These are phyloP conservation scores for Linepithema humile DNA, from an alignment of 1,140 invertebrate species.

Conservation along the genomic window DNA sequence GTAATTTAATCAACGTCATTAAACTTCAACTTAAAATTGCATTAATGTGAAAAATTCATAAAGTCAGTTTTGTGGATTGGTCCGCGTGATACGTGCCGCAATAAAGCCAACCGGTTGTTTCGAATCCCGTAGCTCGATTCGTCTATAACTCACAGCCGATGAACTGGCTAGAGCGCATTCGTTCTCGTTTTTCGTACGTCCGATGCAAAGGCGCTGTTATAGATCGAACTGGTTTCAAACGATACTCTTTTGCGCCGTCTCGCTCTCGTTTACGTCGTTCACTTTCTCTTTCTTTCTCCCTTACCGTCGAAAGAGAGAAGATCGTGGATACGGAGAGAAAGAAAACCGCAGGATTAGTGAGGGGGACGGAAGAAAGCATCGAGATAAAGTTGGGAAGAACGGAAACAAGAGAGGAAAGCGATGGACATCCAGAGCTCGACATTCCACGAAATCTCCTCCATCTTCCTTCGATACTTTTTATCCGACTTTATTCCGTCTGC, in stretches of 20 bases:
- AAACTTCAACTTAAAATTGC: background rate
- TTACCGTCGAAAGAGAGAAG: background rate
- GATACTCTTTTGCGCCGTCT: slow-evolving; percentile 24
- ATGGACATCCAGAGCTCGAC: slow-evolving; percentile 45
- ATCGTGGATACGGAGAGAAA: slow-evolving; percentile 31
- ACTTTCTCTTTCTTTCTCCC: background rate
- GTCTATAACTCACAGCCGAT: slow-evolving; percentile 42
- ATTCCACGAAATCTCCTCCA: slow-evolving; percentile 57
- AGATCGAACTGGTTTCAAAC: slow-evolving; percentile 64
- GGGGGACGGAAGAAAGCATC: background rate
- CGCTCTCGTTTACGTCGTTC: slow-evolving; percentile 2
- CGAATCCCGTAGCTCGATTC: slow-evolving; percentile 38
- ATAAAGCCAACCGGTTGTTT: slow-evolving; percentile 49
- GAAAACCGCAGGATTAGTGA: slow-evolving; percentile 48
- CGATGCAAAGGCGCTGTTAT: slow-evolving; percentile 64
- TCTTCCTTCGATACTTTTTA: slow-evolving; percentile 57
- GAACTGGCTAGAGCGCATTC: slow-evolving; percentile 18
- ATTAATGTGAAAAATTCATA: background rate
- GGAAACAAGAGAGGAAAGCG: background rate
- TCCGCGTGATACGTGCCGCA: background rate
- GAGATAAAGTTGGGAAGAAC: background rate
- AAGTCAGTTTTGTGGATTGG: background rate
- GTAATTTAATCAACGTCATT: too few species aligned
- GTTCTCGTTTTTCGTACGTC: slow-evolving; percentile 55
- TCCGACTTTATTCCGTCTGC: slow-evolving; percentile 36